Percentiles rank a stretch among this genome's conserved stretches.
Conservation (phyloP, 2,888 invertebrate genomes). For the Apamea sordens region DNA sequence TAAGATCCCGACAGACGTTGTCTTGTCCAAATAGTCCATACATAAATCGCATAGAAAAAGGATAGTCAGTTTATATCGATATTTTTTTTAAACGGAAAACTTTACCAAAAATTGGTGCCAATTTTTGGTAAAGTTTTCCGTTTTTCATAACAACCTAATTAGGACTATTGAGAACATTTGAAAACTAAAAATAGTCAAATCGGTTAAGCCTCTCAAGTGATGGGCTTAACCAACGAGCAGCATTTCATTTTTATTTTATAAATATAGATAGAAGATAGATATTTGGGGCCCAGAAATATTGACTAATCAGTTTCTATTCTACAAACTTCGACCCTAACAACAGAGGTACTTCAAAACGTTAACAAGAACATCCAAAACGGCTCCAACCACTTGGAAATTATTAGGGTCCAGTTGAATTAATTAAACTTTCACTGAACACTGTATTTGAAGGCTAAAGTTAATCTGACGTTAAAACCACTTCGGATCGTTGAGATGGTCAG, state of each 20-base stretch:
- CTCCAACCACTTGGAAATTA: constrained; percentile 73
- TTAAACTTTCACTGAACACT: constrained; percentile 77
- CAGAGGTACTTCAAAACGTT: constrained; percentile 46
- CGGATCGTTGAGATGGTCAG: constrained; percentile 31
- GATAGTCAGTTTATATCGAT: too few relatives aligned
- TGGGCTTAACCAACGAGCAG: not conserved
- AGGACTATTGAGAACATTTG: too few relatives aligned
- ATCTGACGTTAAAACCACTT: constrained; percentile 47
- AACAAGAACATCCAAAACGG: constrained; percentile 60
- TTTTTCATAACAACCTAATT: too few relatives aligned
- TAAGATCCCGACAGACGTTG: too few relatives aligned
- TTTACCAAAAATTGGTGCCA: too few relatives aligned
- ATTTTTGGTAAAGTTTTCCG: too few relatives aligned
- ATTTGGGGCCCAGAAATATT: not conserved
- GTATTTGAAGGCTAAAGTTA: constrained; percentile 66
- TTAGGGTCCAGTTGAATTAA: constrained; percentile 76
- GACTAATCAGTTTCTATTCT: constrained; percentile 37
- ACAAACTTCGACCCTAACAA: constrained; percentile 33
- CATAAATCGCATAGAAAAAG: not conserved
- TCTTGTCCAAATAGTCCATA: not conserved
- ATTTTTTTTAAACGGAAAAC: too few relatives aligned
- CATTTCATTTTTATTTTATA: not conserved
- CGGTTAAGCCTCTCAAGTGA: not conserved
- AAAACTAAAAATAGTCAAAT: too few relatives aligned
- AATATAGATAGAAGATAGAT: not conserved